Evolutionary conservation across 2,113 vertebrate species (phyloP).

Genomic region (Datnioides undecimradiatus): DNA sequence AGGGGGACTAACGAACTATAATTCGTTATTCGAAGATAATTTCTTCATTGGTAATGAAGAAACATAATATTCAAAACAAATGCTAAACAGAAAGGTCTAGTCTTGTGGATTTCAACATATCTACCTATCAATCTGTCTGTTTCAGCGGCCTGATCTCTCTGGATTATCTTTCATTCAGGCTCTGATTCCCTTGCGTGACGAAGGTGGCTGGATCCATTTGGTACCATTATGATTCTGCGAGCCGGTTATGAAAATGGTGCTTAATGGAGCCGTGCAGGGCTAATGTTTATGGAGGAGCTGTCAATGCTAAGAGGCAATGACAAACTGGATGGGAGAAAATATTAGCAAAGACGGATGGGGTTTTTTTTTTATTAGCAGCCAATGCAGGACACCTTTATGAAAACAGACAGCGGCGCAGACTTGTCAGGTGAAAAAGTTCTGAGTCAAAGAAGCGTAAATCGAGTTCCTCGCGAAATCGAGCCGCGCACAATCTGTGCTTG

Average conservation of each 20-base stretch:
- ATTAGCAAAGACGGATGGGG: background rate
- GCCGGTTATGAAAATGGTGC: constrained; percentile 31
- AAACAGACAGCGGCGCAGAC: background rate
- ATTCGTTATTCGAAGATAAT: no score
- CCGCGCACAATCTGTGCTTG: background rate
- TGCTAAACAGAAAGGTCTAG: no score
- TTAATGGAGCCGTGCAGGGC: constrained; percentile 20
- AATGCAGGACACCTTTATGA: background rate
- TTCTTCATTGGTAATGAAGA: no score
- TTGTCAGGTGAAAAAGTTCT: background rate
- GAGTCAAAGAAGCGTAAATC: constrained; percentile 2
- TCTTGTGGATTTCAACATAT: no score
- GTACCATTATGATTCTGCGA: constrained; percentile 48
- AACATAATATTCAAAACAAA: no score
- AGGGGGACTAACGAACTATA: no score
- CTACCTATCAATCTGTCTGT: background rate
- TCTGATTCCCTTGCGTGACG: constrained; percentile 35
- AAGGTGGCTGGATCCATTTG: constrained; percentile 29
- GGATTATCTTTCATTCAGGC: constrained; percentile 27
- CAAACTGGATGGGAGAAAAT: background rate
- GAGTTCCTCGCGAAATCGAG: background rate
- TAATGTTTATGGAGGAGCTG: constrained; percentile 44
- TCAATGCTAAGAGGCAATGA: constrained; percentile 13
- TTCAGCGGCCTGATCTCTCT: constrained; percentile 6
- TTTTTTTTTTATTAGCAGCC: background rate